Percentiles rank a stretch among this genome's conserved stretches.
Conservation (phyloP, 2,888 invertebrate genomes). For the Liodrosophila aerea region DNA sequence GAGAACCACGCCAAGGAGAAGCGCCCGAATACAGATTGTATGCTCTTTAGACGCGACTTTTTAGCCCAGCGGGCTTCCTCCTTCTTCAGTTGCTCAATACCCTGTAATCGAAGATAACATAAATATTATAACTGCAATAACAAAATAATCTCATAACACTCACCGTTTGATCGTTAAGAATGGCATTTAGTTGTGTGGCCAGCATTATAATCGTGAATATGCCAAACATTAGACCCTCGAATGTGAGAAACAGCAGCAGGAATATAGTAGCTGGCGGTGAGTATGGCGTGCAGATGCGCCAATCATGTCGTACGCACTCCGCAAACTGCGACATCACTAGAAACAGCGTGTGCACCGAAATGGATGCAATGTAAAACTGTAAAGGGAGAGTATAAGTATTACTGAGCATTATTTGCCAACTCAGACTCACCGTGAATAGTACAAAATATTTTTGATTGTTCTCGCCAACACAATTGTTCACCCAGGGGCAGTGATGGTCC, state of each 20-base stretch:
- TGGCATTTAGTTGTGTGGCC: constrained; percentile 97
- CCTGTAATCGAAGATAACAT: constrained; percentile 84
- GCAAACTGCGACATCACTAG: constrained; percentile 96
- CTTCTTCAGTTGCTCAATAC: constrained; percentile 98
- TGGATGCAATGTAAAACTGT: constrained; percentile 98
- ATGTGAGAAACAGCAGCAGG: constrained; percentile 93
- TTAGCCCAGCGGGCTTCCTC: constrained; percentile 97
- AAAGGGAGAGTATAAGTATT: constrained; percentile 52
- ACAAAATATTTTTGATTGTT: constrained; percentile 99
- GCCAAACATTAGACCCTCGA: constrained; percentile 97
- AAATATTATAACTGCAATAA: constrained; percentile 3
- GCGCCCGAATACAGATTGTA: constrained; percentile 97
- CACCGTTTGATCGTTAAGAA: constrained; percentile 99
- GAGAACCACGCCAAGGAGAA: constrained; percentile 98
- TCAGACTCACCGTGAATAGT: constrained; percentile 96
- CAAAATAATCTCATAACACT: constrained; percentile 66
- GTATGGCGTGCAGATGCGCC: constrained; percentile 96
- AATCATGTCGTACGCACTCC: constrained; percentile 95
- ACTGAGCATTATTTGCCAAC: background rate
- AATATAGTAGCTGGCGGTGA: constrained; percentile 98
- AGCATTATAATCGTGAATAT: constrained; percentile 99
- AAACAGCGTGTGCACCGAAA: constrained; percentile 96
- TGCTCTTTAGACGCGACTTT: constrained; percentile 96
- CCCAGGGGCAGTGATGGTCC: constrained; percentile 93
- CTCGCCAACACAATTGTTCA: constrained; percentile 99